These are phyloP conservation scores for Dimorphilus gyrociliatus DNA, from an alignment of 2,888 invertebrate species.

Conservation along the genomic window DNA sequence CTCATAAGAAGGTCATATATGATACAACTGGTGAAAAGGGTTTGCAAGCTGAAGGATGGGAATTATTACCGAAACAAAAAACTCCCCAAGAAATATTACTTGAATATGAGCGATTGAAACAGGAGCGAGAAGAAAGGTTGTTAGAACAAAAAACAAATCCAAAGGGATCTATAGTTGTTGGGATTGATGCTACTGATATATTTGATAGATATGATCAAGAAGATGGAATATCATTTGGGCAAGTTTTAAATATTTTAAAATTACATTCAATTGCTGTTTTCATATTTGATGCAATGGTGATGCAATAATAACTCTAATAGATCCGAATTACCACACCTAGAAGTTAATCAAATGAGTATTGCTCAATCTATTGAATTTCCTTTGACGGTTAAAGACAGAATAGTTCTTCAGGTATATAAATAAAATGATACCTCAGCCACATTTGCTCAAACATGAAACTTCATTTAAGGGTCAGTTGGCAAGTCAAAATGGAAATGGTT, in stretches of 20 bases:
- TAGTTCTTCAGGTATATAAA: too few species aligned
- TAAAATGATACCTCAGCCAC: too few species aligned
- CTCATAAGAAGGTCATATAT: slow-evolving; percentile 83
- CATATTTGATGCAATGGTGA: neutral
- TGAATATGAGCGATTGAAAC: slow-evolving; percentile 67
- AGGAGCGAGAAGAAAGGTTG: slow-evolving; percentile 58
- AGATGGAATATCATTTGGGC: too few species aligned
- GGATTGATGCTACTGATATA: slow-evolving; percentile 78
- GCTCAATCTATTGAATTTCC: slow-evolving; percentile 85
- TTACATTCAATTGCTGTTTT: neutral
- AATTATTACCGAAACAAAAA: slow-evolving; percentile 72
- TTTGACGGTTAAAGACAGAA: slow-evolving; percentile 64
- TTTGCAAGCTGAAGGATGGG: slow-evolving; percentile 84
- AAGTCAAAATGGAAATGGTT: slow-evolving; percentile 65
- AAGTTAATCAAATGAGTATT: slow-evolving; percentile 81
- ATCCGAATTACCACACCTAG: slow-evolving; percentile 53
- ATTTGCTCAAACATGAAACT: too few species aligned
- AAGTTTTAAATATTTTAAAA: neutral
- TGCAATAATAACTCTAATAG: slow-evolving; percentile 15
- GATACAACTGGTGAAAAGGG: slow-evolving; percentile 76
- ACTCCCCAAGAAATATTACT: slow-evolving; percentile 89
- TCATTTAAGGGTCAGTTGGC: slow-evolving; percentile 42
- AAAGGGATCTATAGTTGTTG: slow-evolving; percentile 65
- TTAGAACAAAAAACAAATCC: slow-evolving; percentile 82
- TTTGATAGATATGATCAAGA: slow-evolving; percentile 68